Evolutionary conservation across 2,113 vertebrate species (phyloP), one percentile per base, ranked within the genome.

Genomic region (Eulacestoma nigropectus): DNA sequence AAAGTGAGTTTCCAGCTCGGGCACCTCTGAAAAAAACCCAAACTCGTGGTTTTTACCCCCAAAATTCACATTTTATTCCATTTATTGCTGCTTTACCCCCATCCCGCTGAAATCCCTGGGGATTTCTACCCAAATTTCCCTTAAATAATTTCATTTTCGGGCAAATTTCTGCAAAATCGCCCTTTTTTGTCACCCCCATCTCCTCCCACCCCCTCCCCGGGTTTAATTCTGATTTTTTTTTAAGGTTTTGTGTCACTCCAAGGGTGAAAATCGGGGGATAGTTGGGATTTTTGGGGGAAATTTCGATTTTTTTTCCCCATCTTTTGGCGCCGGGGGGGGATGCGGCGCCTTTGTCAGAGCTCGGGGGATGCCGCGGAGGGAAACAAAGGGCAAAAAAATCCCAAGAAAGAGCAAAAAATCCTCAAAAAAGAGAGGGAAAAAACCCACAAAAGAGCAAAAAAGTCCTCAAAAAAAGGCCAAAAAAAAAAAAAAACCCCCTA

Each of bases 181-280:
- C 37, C 16, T 49, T 67, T 23, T 29, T 11, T 4, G 7, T 27
- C 1, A 0, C 41, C 2, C 20, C 1, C 1, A 12, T 7, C 18
- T 39, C 41, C 41, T 42, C 13, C 53, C 63, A 7, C 3, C 13
- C 37, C 17, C 21, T 4, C 35, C 23, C 41, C 14, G 2, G 2
- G 11, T 11, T 68, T 14, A 35, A 49, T 68, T 37, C n/a, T 1
- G 2, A 7, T 16, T n/a, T 12, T 5, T 10, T 35, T 63, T 37
- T 4, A 5, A 5, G 22, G 14, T 26, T 67, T 17, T 6, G 20
- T 16, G 17, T 0, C 19, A 3, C 11, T 4, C 33, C 11, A 2
- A 41, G 22, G 14, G 18, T 6, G 8, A 21, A 30, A 62, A 47
- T 4, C 39, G 0, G 22, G 7, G 9, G 35, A 22, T 18, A 25